A percentile compares a stretch with the other conserved stretches of the same genome.
phyloP scores from a whole-genome alignment of 2,797 vertebrate genomes.

The Ara ararauna region DNA sequence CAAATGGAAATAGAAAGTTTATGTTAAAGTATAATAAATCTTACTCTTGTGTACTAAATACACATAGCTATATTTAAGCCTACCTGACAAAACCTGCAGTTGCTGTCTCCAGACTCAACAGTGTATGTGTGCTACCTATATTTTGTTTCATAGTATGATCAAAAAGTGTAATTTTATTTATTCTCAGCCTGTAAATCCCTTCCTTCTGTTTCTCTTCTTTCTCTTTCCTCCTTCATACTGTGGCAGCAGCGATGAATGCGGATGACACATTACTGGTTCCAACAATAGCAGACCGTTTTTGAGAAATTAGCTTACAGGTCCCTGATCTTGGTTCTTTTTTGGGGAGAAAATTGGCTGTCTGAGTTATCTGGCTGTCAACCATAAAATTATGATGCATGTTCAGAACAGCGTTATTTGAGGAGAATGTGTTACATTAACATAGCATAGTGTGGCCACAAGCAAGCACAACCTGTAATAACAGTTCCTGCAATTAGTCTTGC shows the following conservation, averaged over 20 bases:
- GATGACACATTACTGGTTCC: background rate
- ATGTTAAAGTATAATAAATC: background rate
- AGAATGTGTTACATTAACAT: background rate
- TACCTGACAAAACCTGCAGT: background rate
- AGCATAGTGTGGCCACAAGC: background rate
- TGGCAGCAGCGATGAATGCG: background rate
- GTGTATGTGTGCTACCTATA: background rate
- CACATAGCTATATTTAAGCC: background rate
- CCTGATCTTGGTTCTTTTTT: background rate
- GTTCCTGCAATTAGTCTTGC: background rate
- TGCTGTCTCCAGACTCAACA: background rate
- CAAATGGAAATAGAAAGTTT: background rate
- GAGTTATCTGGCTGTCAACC: background rate
- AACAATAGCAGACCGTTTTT: background rate
- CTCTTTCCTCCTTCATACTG: background rate
- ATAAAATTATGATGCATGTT: background rate
- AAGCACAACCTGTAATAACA: background rate
- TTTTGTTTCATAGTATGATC: background rate
- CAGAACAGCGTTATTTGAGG: background rate
- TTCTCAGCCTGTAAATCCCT: background rate
- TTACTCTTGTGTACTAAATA: background rate
- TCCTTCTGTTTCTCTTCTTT: background rate
- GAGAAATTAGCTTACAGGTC: constrained; percentile 7
- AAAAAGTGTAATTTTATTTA: background rate
- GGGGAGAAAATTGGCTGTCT: background rate